Evolutionary conservation across 1,140 invertebrate genomes (phyloP).

Genomic region (Argopecten irradians): DNA sequence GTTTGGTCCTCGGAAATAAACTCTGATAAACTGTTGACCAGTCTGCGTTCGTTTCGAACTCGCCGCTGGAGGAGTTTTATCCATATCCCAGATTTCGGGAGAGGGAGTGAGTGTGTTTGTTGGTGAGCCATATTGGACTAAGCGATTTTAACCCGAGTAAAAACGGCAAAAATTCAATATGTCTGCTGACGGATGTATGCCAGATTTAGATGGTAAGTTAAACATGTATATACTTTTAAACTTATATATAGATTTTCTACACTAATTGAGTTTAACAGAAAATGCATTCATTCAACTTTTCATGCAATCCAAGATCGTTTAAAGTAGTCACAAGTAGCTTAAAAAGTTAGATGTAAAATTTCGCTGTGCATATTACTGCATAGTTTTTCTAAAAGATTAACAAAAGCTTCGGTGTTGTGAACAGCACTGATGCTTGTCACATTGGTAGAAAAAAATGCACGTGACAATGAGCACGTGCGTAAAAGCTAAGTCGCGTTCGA

Average conservation of each 20-base stretch:
- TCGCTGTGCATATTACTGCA: too few relatives aligned
- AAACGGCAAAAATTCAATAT: not conserved
- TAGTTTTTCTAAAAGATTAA: too few relatives aligned
- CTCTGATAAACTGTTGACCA: conserved; percentile 17
- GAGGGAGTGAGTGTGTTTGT: not conserved
- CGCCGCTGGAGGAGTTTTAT: conserved; percentile 14
- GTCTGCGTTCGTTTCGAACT: not conserved
- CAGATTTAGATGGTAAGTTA: not conserved
- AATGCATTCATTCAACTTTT: too few relatives aligned
- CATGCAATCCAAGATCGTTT: too few relatives aligned
- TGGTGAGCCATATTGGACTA: not conserved
- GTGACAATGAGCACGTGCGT: too few relatives aligned
- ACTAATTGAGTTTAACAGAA: too few relatives aligned
- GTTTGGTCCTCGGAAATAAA: not conserved
- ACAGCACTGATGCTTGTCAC: too few relatives aligned
- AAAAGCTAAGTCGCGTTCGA: not conserved
- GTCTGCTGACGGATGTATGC: conserved; percentile 14
- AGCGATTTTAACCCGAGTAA: not conserved
- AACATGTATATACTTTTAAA: not conserved
- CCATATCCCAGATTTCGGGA: not conserved
- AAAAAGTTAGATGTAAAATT: too few relatives aligned
- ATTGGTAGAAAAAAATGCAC: too few relatives aligned
- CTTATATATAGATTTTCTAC: too few relatives aligned
- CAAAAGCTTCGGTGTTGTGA: too few relatives aligned
- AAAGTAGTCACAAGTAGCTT: too few relatives aligned